Evolutionary conservation across 2,888 invertebrate species (phyloP).

Genomic region (Amblyjoppa fuscipennis): DNA sequence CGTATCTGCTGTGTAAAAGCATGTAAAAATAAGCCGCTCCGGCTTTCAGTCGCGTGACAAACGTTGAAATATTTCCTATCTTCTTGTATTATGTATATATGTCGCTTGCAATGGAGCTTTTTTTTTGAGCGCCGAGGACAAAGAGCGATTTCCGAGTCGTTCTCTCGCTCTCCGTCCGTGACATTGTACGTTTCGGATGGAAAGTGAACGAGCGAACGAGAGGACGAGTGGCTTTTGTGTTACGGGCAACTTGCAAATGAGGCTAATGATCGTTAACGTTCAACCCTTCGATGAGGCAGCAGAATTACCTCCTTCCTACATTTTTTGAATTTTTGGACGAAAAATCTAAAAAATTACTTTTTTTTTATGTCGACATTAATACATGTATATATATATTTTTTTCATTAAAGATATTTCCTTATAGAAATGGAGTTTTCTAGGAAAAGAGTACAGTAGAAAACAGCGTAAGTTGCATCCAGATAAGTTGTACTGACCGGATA

Average conservation of each 20-base stretch:
- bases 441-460: no score
- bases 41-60: no score
- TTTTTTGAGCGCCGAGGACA: background rate
- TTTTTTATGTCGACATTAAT: no score
- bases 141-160: background rate
- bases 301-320: background rate
- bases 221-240: background rate
- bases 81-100: background rate
- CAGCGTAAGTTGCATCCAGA: no score
- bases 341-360: no score
- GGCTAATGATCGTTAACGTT: background rate
- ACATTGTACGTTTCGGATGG: background rate
- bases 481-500: no score
- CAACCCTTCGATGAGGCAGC: background rate
- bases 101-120: background rate
- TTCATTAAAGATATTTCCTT: no score
- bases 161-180: background rate
- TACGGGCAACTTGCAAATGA: background rate
- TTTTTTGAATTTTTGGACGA: background rate
- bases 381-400: no score
- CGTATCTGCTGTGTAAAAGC: no score
- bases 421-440: no score
- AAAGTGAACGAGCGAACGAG: background rate
- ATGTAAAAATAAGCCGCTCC: no score
- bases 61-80: background rate